phyloP scores from a whole-genome alignment of 2,797 vertebrate genomes.

The Pangasius krempfi region DNA sequence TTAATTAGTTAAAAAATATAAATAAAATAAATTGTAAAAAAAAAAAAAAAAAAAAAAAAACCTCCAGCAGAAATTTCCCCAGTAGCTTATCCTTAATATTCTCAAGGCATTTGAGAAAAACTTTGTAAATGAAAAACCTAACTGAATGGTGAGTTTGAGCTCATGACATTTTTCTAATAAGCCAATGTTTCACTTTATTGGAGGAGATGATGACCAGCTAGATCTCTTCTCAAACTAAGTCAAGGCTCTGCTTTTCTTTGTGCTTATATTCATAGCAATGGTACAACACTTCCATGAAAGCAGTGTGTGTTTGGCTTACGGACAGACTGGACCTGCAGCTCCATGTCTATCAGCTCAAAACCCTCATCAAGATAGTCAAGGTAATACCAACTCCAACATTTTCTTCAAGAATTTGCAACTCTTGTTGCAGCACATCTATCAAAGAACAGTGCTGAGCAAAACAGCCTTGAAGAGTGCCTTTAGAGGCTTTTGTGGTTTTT shows the following conservation, averaged over 20 bases:
- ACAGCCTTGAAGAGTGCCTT: not conserved
- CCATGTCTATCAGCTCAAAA: conserved; percentile 95
- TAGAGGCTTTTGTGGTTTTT: not conserved
- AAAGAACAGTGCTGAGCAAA: not conserved
- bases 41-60: not conserved
- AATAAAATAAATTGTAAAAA: not conserved
- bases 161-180: not conserved
- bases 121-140: too few relatives aligned
- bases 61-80: not conserved
- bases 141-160: not conserved
- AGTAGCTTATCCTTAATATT: not conserved
- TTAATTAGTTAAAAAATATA: not conserved
- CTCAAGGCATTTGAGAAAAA: not conserved
- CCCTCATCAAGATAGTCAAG: conserved; percentile 98
- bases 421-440: not conserved
- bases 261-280: conserved; percentile 82
- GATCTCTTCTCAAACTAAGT: conserved; percentile 1
- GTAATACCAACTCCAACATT: conserved; percentile 69
- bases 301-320: conserved; percentile 90
- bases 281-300: conserved; percentile 90
- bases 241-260: conserved; percentile 9
- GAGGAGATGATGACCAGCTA: not conserved
- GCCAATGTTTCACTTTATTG: not conserved
- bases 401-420: not conserved
- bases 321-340: conserved; percentile 96